Base-by-base conservation (phyloP, 2,113 vertebrate genomes). In the Symphodus melops region DNA sequence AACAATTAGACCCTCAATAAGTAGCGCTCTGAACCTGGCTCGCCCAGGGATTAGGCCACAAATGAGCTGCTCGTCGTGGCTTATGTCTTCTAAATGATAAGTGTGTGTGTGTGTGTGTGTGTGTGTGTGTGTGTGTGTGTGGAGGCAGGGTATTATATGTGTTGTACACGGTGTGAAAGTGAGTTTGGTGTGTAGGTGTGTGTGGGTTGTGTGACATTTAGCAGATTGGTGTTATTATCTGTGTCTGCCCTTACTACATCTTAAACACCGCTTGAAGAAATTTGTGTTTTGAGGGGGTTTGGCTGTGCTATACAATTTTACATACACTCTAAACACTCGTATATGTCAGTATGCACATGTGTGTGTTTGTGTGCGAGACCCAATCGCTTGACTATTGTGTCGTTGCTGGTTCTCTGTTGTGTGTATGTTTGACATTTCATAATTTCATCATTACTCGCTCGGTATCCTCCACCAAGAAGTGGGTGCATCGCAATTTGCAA, bases 1-100 rank as follows among this genome's bases (percentile, higher is more conserved):
- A 92, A 93, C 87, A 93, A 94, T 92, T 92, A 92, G 84, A 82
- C 62, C 69, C 56, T 87, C 85, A 63, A 79, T 89, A 87, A 89
- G 86, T 79, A 84, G 76, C 37, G 75, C 79, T 77, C 68, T 88
- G 91, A 93, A 91, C 83, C 81, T 75, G 82, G 62, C 79, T 85
- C 42, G 76, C 73, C 81, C 64, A 44, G 52, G 89, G 90, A 92
- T 93, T 93, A 91, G 71, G 60, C 71, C 81, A 62, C 82, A 91
- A 91, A 91, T 89, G 85, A 92, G 88, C 82, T 58, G 36, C 83
- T 86, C 85, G 81, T 86, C 70, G 72, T 37, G 59, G 87, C 77
- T 90, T 90, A 90, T 82, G 84, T 89, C 82, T 83, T 64, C 75
- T 68, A 84, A 88, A 85, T 82, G 72, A 52, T 77, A 77, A 81